Conservation (phyloP, 1,140 invertebrate species). For the Anadara kagoshimensis region DNA sequence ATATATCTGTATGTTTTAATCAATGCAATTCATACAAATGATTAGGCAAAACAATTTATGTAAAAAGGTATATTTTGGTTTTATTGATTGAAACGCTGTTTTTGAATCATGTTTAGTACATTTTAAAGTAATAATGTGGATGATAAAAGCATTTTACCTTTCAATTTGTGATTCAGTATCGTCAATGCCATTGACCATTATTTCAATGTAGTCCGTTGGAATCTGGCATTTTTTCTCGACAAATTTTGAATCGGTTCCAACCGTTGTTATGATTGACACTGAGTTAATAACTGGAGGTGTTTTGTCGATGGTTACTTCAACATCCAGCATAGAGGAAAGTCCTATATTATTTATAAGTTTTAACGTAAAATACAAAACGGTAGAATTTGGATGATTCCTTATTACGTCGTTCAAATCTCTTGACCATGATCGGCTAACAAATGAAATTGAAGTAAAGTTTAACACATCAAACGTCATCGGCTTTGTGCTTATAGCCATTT, state of each 20-base stretch:
- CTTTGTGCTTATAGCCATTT: conserved; percentile 15
- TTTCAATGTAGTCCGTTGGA: conserved; percentile 33
- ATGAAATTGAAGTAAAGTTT: background rate
- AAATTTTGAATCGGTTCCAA: background rate
- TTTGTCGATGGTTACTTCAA: conserved; percentile 33
- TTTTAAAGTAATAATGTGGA: too few relatives aligned
- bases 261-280: conserved; percentile 36
- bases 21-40: too few relatives aligned
- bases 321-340: conserved; percentile 9
- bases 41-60: too few relatives aligned
- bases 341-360: conserved; percentile 29
- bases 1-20: too few relatives aligned
- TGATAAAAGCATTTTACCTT: too few relatives aligned
- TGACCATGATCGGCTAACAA: conserved; percentile 9
- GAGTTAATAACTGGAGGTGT: conserved; percentile 26
- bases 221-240: conserved; percentile 37
- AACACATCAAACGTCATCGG: conserved; percentile 18
- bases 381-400: conserved; percentile 5
- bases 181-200: conserved; percentile 16
- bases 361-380: conserved; percentile 32
- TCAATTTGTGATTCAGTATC: conserved; percentile 41
- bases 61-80: too few relatives aligned
- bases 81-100: too few relatives aligned
- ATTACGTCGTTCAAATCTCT: conserved; percentile 17
- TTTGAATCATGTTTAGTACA: too few relatives aligned